Conservation (phyloP, 1,140 invertebrate genomes). For the Drosophila pectinifera region DNA sequence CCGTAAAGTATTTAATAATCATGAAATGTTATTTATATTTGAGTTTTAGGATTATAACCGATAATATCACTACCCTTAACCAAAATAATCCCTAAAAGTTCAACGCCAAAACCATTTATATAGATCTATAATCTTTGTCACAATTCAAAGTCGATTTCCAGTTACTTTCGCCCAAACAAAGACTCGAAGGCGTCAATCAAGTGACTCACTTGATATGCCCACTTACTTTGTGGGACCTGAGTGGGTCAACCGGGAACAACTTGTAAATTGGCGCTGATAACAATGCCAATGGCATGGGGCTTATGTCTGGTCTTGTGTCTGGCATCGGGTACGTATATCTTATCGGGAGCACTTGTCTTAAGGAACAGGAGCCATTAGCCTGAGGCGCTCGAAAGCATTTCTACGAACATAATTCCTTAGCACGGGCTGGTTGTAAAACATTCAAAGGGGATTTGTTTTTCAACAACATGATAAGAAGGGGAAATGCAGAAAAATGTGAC, state of each 20-base stretch:
- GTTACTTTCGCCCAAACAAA: constrained; percentile 12
- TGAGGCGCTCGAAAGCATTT: constrained; percentile 8
- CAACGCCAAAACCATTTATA: background rate
- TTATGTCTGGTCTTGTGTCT: constrained; percentile 41
- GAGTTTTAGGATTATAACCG: too few relatives aligned
- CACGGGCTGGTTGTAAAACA: constrained; percentile 21
- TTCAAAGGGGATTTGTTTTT: constrained; percentile 29
- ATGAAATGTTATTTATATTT: too few relatives aligned
- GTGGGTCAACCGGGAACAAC: constrained; percentile 40
- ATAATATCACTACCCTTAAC: too few relatives aligned
- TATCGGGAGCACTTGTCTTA: constrained; percentile 23
- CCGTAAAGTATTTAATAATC: too few relatives aligned
- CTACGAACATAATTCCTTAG: constrained; percentile 20
- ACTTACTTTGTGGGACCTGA: constrained; percentile 15
- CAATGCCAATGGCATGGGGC: constrained; percentile 35
- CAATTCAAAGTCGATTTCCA: background rate
- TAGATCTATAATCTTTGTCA: background rate
- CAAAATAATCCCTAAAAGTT: background rate
- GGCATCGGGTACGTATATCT: constrained; percentile 21
- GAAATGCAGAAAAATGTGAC: constrained; percentile 44
- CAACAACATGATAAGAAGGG: constrained; percentile 16
- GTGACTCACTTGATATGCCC: constrained; percentile 26
- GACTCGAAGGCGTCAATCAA: constrained; percentile 6
- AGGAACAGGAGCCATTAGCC: background rate
- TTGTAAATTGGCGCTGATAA: constrained; percentile 43